Evolutionary conservation across 2,888 invertebrate species (phyloP).

Genomic region (Chrysomela aeneicollis): DNA sequence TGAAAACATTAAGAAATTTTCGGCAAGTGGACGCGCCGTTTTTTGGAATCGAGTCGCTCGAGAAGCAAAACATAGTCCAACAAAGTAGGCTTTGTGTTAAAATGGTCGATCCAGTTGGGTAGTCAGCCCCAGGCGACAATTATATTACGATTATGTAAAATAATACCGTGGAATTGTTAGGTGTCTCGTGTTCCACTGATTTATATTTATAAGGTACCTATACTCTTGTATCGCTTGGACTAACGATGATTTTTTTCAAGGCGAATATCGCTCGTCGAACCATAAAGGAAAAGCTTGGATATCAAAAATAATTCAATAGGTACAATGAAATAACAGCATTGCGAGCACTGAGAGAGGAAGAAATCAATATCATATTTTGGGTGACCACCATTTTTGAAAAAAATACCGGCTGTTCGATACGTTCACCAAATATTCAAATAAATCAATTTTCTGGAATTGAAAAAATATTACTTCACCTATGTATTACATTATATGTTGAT

Average conservation of each 20-base stretch:
- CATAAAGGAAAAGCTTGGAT: neutral
- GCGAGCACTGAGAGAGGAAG: too few relatives aligned
- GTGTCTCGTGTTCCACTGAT: constrained; percentile 37
- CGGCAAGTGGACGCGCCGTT: neutral
- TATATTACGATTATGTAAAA: constrained; percentile 48
- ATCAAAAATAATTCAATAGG: neutral
- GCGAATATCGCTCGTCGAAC: neutral
- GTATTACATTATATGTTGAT: too few relatives aligned
- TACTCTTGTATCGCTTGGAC: neutral
- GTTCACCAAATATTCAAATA: too few relatives aligned
- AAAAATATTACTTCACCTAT: too few relatives aligned
- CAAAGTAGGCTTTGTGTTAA: constrained; percentile 42
- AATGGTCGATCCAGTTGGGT: constrained; percentile 34
- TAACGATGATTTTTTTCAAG: neutral
- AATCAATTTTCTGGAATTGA: too few relatives aligned
- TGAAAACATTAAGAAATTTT: constrained; percentile 6
- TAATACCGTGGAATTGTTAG: constrained; percentile 38
- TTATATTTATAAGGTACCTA: constrained; percentile 32
- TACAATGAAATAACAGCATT: neutral
- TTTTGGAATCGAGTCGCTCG: constrained; percentile 34
- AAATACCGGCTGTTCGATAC: too few relatives aligned
- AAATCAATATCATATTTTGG: too few relatives aligned
- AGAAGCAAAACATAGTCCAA: constrained; percentile 39
- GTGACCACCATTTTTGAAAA: too few relatives aligned
- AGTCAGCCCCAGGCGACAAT: constrained; percentile 41